A percentile compares a stretch with the other conserved stretches of the same genome.
Conservation (phyloP, 1,140 invertebrate species). For the Diuraphis noxia region DNA sequence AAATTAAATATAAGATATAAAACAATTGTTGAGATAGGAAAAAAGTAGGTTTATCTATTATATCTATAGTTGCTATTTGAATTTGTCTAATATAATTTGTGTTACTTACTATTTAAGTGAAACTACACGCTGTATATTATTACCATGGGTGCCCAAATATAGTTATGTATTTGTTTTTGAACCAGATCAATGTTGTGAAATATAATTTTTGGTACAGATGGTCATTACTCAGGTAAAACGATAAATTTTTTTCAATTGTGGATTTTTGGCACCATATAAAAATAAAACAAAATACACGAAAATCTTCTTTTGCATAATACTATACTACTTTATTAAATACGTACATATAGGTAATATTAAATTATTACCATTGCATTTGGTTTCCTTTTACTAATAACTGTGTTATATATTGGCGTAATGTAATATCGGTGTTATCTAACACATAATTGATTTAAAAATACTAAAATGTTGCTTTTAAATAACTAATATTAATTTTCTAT, state of each 20-base stretch:
- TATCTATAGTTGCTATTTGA: too few relatives aligned
- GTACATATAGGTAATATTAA: not conserved
- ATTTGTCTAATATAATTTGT: not conserved
- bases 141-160: not conserved
- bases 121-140: not conserved
- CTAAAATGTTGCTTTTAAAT: slow-evolving; percentile 1
- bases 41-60: not conserved
- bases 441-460: not conserved
- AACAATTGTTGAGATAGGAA: not conserved
- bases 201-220: not conserved
- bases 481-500: not conserved
- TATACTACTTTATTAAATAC: not conserved
- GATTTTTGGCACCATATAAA: not conserved
- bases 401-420: not conserved
- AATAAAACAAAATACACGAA: not conserved
- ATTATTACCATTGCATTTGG: not conserved
- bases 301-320: not conserved
- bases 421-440: not conserved
- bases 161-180: not conserved
- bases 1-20: too few relatives aligned
- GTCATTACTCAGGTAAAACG: not conserved
- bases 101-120: not conserved
- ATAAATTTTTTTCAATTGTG: not conserved
- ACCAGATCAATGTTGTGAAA: not conserved
- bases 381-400: not conserved